Percentiles rank a stretch among this genome's conserved stretches.
Conservation (phyloP, 2,113 vertebrate species). For the Menidia beryllina region DNA sequence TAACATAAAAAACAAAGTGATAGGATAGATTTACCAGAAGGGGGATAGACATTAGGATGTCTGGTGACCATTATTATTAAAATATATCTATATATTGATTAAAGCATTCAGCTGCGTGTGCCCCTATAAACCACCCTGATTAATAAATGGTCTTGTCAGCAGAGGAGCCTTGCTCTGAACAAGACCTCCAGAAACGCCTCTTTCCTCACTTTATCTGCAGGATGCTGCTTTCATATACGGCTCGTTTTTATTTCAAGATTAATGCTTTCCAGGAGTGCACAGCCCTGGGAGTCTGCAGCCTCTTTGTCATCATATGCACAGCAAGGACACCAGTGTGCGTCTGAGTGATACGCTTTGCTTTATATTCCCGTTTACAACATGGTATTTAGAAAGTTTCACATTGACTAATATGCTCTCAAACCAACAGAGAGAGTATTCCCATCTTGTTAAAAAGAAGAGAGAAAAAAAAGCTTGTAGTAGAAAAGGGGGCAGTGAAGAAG, state of each 20-base stretch:
- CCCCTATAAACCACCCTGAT: slow-evolving; percentile 1
- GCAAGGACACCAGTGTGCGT: not conserved
- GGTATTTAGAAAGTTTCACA: not conserved
- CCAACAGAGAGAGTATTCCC: not conserved
- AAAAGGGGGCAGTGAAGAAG: not conserved
- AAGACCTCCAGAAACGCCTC: slow-evolving; percentile 4
- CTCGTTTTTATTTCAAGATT: not conserved
- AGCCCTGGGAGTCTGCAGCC: not conserved
- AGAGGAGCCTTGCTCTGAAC: too few relatives aligned
- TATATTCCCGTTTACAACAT: not conserved
- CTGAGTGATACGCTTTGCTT: not conserved
- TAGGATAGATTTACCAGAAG: too few relatives aligned
- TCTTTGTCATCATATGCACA: not conserved
- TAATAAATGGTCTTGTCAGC: slow-evolving; percentile 8
- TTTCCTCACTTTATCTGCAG: not conserved
- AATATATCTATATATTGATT: too few relatives aligned
- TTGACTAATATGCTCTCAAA: slow-evolving; percentile 6
- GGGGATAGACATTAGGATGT: too few relatives aligned
- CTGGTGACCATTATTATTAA: too few relatives aligned
- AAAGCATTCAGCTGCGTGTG: not conserved
- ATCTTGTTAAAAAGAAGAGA: not conserved
- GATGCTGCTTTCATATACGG: not conserved
- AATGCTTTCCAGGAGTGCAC: slow-evolving; percentile 2
- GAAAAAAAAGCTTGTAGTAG: not conserved
- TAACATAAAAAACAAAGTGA: too few relatives aligned